Percentiles rank a stretch among this genome's conserved stretches.
Conservation (phyloP, 1,140 invertebrate genomes). For the Heliconius himera region DNA sequence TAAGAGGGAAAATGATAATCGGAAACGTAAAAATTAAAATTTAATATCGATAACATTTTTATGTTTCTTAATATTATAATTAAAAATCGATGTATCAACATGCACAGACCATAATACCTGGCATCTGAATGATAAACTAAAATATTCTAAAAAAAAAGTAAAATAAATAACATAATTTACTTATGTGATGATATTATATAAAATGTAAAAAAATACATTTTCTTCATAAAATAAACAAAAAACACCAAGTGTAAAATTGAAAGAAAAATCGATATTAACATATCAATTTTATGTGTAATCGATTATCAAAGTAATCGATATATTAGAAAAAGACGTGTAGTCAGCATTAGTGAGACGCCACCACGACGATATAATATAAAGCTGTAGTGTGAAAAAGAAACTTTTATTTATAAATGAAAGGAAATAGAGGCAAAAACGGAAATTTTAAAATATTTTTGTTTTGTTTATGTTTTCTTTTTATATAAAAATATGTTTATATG, state of each 20-base stretch:
- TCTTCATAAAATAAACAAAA: too few relatives aligned
- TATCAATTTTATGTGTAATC: neutral
- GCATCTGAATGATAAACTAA: conserved; percentile 13
- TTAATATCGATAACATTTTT: too few relatives aligned
- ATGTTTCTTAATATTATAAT: neutral
- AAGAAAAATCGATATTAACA: neutral
- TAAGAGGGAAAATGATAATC: too few relatives aligned
- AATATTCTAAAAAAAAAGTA: neutral
- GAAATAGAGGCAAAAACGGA: neutral
- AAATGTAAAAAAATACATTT: conserved; percentile 6
- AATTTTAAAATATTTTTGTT: neutral
- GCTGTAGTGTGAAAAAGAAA: neutral
- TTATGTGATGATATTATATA: conserved; percentile 23
- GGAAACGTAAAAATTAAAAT: too few relatives aligned
- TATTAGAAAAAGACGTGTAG: neutral
- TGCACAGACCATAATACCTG: conserved; percentile 28
- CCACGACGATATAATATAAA: neutral
- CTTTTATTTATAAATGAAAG: neutral
- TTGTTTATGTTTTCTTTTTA: conserved; percentile 5
- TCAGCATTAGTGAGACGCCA: neutral
- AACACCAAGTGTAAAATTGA: neutral
- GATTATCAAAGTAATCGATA: neutral
- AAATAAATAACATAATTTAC: conserved; percentile 11
- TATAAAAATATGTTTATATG: conserved; percentile 20
- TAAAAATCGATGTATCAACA: neutral